A percentile compares a stretch with the other conserved stretches of the same genome.
Evolutionary conservation across 2,113 vertebrate genomes (phyloP).

Genomic region (Leptosomus discolor): DNA sequence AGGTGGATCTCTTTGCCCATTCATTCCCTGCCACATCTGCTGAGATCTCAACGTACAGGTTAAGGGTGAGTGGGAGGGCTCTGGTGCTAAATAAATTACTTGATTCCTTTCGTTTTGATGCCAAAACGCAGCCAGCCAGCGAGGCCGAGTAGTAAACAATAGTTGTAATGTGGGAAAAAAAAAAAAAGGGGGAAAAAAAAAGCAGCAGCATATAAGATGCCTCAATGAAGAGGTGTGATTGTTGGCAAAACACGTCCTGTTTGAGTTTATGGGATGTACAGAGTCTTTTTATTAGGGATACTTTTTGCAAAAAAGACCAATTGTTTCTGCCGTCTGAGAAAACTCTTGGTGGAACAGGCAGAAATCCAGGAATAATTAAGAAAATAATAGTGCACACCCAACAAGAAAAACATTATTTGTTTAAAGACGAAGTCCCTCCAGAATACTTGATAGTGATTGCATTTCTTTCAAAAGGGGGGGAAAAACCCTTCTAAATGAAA

Average conservation of each 20-base stretch:
- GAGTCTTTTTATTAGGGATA: constrained; percentile 40
- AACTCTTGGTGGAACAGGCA: constrained; percentile 64
- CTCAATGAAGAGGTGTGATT: constrained; percentile 44
- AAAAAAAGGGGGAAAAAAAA: no score
- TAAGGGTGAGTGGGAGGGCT: background rate
- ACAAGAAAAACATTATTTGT: constrained; percentile 63
- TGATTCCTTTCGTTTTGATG: background rate
- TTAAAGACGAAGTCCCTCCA: constrained; percentile 66
- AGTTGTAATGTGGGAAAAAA: background rate
- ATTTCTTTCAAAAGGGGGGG: constrained; percentile 26
- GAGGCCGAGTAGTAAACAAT: background rate
- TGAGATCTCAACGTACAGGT: background rate
- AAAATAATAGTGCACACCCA: constrained; percentile 67
- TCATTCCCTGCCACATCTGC: background rate
- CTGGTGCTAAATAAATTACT: background rate
- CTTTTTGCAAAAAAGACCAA: constrained; percentile 43
- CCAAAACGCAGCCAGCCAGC: background rate
- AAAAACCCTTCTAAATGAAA: constrained; percentile 60
- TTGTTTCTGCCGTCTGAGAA: constrained; percentile 69
- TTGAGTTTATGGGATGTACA: constrained; percentile 32
- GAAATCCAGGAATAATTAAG: constrained; percentile 73
- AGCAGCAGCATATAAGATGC: background rate
- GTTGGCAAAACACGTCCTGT: background rate
- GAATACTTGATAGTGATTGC: constrained; percentile 27
- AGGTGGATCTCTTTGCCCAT: constrained; percentile 14